Percentiles rank a stretch among this genome's conserved stretches.
phyloP scores from a whole-genome alignment of 1,140 invertebrate species.

The Penaeus indicus region DNA sequence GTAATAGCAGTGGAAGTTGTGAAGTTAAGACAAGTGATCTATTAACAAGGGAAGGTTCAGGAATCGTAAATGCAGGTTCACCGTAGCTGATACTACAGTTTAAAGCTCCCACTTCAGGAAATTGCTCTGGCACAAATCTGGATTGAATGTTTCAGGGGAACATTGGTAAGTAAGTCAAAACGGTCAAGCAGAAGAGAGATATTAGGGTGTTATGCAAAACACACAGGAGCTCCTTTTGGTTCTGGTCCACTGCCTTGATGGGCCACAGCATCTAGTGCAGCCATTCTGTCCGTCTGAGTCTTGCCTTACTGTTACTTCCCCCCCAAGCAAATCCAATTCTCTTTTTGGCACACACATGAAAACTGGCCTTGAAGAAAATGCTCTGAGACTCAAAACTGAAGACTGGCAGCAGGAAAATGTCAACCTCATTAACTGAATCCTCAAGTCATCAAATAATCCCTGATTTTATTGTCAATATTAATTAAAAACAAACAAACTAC shows the following conservation, averaged over 20 bases:
- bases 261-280: slow-evolving; percentile 47
- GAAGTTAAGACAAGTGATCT: neutral
- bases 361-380: slow-evolving; percentile 43
- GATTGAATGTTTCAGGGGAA: slow-evolving; percentile 10
- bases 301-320: slow-evolving; percentile 4
- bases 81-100: slow-evolving; percentile 33
- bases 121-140: slow-evolving; percentile 26
- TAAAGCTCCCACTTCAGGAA: neutral
- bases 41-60: neutral
- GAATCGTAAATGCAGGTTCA: slow-evolving; percentile 37
- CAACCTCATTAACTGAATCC: slow-evolving; percentile 51
- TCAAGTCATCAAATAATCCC: neutral
- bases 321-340: slow-evolving; percentile 39
- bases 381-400: slow-evolving; percentile 38
- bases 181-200: slow-evolving; percentile 1
- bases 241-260: slow-evolving; percentile 53
- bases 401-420: slow-evolving; percentile 35
- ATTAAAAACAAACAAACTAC: slow-evolving; percentile 20
- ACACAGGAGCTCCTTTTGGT: slow-evolving; percentile 34
- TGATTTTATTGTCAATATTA: neutral
- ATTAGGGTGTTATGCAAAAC: neutral
- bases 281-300: slow-evolving; percentile 37
- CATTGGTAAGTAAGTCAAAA: slow-evolving; percentile 35
- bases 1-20: slow-evolving; percentile 35
- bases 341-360: slow-evolving; percentile 22